Conservation (phyloP, 2,888 invertebrate genomes). For the Merodon equestris region DNA sequence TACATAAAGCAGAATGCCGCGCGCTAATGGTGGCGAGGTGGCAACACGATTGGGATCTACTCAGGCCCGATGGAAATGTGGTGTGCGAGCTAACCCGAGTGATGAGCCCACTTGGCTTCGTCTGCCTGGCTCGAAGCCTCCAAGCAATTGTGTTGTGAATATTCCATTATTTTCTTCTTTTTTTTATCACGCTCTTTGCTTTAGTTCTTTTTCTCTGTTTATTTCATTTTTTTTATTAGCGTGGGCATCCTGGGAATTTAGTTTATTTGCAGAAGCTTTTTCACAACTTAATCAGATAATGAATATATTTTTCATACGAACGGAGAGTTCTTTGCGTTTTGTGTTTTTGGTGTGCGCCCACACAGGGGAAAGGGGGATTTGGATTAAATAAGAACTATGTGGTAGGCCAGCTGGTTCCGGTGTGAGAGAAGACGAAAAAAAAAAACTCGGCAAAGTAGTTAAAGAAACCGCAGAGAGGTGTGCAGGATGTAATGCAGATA, state of each 20-base stretch:
- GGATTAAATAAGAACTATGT: slow-evolving; percentile 45
- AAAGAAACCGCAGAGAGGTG: no score
- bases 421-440: slow-evolving; percentile 9
- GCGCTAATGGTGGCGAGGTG: background rate
- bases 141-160: slow-evolving; percentile 37
- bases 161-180: slow-evolving; percentile 22
- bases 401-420: slow-evolving; percentile 39
- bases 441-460: no score
- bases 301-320: slow-evolving; percentile 51
- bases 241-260: slow-evolving; percentile 52
- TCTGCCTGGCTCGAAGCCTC: slow-evolving; percentile 34
- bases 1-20: slow-evolving; percentile 29
- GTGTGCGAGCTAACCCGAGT: slow-evolving; percentile 23
- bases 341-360: slow-evolving; percentile 5
- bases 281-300: slow-evolving; percentile 62
- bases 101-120: slow-evolving; percentile 45
- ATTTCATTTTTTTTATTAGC: background rate
- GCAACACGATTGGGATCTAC: slow-evolving; percentile 32
- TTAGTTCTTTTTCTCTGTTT: slow-evolving; percentile 2
- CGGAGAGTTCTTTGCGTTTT: slow-evolving; percentile 2
- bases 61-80: background rate
- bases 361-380: no score
- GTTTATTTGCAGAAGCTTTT: slow-evolving; percentile 39
- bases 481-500: slow-evolving; percentile 5
- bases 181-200: slow-evolving; percentile 11